A percentile compares a stretch with the other conserved stretches of the same genome.
Evolutionary conservation across 2,888 invertebrate genomes (phyloP).

Genomic region (Polyploca ridens): DNA sequence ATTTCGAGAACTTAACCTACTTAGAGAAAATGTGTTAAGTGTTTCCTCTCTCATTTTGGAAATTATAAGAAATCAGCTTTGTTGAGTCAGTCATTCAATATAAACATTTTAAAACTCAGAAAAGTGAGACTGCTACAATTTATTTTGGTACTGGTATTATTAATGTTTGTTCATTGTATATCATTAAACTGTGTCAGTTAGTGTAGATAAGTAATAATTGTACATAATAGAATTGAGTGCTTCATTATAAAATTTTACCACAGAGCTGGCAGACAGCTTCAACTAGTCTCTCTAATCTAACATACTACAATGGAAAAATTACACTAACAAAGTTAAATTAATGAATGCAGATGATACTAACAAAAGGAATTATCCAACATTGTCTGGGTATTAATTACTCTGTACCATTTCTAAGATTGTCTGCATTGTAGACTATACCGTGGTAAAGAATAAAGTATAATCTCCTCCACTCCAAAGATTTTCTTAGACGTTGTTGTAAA

Average conservation of each 20-base stretch:
- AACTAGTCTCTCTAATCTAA: neutral
- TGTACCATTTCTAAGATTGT: slow-evolving; percentile 27
- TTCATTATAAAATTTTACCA: neutral
- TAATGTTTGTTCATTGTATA: neutral
- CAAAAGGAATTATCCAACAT: slow-evolving; percentile 57
- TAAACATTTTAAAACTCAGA: neutral
- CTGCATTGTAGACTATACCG: slow-evolving; percentile 18
- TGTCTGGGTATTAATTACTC: slow-evolving; percentile 65
- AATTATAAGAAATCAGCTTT: neutral
- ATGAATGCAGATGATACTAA: slow-evolving; percentile 30
- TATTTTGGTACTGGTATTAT: neutral
- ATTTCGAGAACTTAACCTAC: no score
- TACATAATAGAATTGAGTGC: neutral
- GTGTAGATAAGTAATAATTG: neutral
- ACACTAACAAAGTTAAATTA: slow-evolving; percentile 23
- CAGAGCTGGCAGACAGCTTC: neutral
- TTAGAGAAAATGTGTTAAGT: no score
- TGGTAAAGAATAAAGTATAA: slow-evolving; percentile 18
- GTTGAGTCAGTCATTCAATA: neutral
- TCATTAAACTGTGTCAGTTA: slow-evolving; percentile 1
- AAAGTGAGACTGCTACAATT: neutral
- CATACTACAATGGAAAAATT: neutral
- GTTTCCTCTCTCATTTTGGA: neutral
- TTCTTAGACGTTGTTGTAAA: neutral
- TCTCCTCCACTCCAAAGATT: neutral